Evolutionary conservation across 2,797 vertebrate genomes (phyloP).

Genomic region (Pseudomugil gertrudae): DNA sequence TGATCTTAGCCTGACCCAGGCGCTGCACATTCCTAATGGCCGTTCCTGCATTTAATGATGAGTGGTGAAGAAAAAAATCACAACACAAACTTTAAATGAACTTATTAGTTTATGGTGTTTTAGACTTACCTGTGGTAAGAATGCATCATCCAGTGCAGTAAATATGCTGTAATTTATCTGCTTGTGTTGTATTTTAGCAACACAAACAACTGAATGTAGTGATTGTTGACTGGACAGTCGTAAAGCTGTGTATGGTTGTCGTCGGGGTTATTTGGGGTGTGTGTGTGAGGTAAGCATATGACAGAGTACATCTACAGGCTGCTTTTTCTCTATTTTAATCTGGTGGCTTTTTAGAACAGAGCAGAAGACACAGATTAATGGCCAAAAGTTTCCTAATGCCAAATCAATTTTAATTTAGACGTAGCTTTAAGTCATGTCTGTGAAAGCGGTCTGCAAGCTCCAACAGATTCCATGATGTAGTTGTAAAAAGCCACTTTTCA

Average conservation of each 20-base stretch:
- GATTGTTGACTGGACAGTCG: not conserved
- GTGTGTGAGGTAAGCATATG: slow-evolving; percentile 11
- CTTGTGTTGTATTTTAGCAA: slow-evolving; percentile 1
- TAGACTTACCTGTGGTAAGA: not conserved
- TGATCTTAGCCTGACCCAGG: slow-evolving; percentile 22
- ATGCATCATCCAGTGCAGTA: slow-evolving; percentile 10
- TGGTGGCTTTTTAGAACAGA: slow-evolving; percentile 45
- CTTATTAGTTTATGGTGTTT: slow-evolving; percentile 4
- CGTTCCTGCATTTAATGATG: slow-evolving; percentile 20
- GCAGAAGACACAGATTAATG: slow-evolving; percentile 58
- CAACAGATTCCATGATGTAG: slow-evolving; percentile 29
- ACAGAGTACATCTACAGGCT: slow-evolving; percentile 34
- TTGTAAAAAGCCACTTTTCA: slow-evolving; percentile 29
- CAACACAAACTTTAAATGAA: slow-evolving; percentile 8
- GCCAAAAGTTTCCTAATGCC: slow-evolving; percentile 59
- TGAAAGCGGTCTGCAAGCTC: slow-evolving; percentile 45
- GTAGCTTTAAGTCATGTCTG: slow-evolving; percentile 64
- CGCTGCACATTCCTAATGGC: slow-evolving; percentile 12
- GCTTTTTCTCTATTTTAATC: slow-evolving; percentile 32
- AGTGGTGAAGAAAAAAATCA: not conserved
- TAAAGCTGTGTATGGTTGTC: slow-evolving; percentile 10
- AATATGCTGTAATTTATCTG: slow-evolving; percentile 4
- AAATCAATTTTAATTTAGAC: slow-evolving; percentile 77
- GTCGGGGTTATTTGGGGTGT: not conserved
- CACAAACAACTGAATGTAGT: slow-evolving; percentile 8